phyloP scores from a whole-genome alignment of 2,113 vertebrate genomes.

The Hyperopisus bebe region DNA sequence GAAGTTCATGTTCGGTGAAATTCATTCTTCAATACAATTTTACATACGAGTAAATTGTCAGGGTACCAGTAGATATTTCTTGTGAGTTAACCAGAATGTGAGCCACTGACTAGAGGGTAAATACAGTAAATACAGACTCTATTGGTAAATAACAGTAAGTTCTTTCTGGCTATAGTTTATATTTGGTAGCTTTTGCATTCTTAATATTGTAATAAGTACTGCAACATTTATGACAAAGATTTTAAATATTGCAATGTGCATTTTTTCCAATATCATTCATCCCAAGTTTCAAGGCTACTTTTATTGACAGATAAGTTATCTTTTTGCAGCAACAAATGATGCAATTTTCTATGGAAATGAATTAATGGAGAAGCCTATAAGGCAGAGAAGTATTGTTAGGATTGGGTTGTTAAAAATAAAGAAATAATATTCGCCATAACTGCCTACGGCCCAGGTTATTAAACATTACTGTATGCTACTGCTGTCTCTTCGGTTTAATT shows the following conservation, averaged over 20 bases:
- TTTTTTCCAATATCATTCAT: not conserved
- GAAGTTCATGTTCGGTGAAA: not conserved
- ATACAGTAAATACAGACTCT: not conserved
- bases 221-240: not conserved
- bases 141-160: not conserved
- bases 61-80: not conserved
- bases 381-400: not conserved
- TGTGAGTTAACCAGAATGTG: not conserved
- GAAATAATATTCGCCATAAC: not conserved
- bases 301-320: not conserved
- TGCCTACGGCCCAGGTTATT: not conserved
- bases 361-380: not conserved
- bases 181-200: not conserved
- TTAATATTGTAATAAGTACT: not conserved
- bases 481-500: not conserved
- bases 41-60: not conserved
- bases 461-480: not conserved
- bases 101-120: not conserved
- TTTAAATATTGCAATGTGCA: not conserved
- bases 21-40: not conserved
- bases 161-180: not conserved
- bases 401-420: not conserved
- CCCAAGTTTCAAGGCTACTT: not conserved
- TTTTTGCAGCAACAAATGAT: not conserved
- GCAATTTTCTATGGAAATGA: not conserved